Percentiles rank a stretch among this genome's conserved stretches.
These are phyloP conservation scores for Protonibea diacanthus DNA, from an alignment of 2,797 vertebrate species.

Conservation along the genomic window DNA sequence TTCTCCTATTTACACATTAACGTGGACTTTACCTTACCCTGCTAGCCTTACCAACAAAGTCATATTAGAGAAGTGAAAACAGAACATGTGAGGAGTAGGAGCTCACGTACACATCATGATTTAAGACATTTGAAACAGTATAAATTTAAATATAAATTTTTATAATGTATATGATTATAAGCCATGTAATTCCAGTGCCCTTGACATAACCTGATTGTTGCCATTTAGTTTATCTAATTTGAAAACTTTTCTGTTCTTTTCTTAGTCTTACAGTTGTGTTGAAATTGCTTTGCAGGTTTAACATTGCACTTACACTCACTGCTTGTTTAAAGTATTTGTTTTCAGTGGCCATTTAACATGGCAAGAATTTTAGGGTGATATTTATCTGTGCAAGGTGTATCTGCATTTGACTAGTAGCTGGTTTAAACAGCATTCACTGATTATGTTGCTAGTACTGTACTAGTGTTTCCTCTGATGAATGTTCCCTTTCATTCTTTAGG, in stretches of 20 bases:
- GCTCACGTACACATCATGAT: too few relatives aligned
- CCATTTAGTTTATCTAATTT: conserved; percentile 1
- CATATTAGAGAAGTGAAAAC: too few relatives aligned
- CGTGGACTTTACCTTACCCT: too few relatives aligned
- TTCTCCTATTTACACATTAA: too few relatives aligned
- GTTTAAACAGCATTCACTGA: neutral
- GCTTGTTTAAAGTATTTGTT: neutral
- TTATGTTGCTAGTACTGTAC: neutral
- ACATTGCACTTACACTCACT: neutral
- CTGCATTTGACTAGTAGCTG: neutral
- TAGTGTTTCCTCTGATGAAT: conserved; percentile 23
- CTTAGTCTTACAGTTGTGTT: neutral
- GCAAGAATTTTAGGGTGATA: neutral
- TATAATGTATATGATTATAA: neutral
- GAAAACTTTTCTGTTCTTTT: neutral
- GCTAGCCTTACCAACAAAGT: too few relatives aligned
- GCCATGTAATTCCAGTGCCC: neutral
- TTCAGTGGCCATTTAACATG: neutral
- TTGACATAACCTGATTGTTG: neutral
- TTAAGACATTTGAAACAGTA: too few relatives aligned
- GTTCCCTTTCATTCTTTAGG: conserved; percentile 75
- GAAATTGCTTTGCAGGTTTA: neutral
- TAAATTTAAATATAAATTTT: too few relatives aligned
- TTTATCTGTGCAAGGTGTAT: neutral
- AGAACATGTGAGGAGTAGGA: too few relatives aligned